phyloP scores from a whole-genome alignment of 2,113 vertebrate species.

The Bubalus kerabau region DNA sequence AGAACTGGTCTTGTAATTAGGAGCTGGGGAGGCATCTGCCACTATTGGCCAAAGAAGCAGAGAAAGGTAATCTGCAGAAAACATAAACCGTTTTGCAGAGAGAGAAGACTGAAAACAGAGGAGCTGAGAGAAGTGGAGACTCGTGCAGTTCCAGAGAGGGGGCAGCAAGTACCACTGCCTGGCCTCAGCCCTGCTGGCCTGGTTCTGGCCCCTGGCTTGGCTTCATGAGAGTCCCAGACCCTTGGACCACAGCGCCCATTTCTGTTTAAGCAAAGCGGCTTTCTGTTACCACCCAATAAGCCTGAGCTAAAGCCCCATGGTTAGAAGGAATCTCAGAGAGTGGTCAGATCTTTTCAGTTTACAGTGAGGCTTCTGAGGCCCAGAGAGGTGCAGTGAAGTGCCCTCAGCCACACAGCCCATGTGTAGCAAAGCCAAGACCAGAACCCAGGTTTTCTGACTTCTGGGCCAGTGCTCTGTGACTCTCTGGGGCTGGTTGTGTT shows the following conservation, averaged over 20 bases:
- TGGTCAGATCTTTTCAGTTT: not conserved
- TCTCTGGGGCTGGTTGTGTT: not conserved
- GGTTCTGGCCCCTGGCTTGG: not conserved
- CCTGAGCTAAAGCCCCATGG: not conserved
- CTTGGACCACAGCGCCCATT: rapidly evolving
- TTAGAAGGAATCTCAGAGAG: not conserved
- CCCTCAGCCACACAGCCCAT: no score
- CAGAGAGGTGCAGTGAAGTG: not conserved
- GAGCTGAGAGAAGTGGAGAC: not conserved
- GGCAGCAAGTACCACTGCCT: not conserved
- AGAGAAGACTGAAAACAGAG: not conserved
- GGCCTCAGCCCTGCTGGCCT: not conserved
- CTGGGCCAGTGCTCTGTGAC: not conserved
- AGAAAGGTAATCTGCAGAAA: not conserved
- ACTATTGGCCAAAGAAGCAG: not conserved
- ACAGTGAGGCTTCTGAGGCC: not conserved
- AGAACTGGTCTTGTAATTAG: not conserved
- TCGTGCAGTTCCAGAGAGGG: rapidly evolving
- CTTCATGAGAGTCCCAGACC: not conserved
- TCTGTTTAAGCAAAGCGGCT: not conserved
- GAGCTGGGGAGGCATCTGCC: not conserved
- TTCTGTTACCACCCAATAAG: not conserved
- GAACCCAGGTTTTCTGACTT: not conserved
- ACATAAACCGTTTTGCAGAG: not conserved
- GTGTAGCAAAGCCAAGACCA: not conserved